Evolutionary conservation across 1,140 invertebrate genomes (phyloP), one percentile per base, ranked within the genome.

Genomic region (Eueides isabella): DNA sequence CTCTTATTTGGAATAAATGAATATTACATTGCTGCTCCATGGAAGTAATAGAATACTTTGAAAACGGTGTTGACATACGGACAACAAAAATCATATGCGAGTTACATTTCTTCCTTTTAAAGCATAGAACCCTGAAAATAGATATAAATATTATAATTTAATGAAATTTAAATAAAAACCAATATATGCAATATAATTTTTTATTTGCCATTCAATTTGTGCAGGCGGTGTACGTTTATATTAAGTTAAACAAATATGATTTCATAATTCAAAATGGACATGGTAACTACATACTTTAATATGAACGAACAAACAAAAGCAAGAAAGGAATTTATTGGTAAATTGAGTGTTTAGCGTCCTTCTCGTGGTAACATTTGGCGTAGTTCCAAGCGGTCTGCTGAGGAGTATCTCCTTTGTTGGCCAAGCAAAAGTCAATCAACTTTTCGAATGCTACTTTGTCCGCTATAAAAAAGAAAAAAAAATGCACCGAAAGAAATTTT

Each of bases 341-440:
- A 71, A 93, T 87, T 67, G 91, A 84, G 70, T 94, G 92, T 74
- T 93, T 93, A n/a, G 91, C 86, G 80, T 93, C 92, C 74, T 93
- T 93, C 76, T 94, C 92, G 81, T 94, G 93, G 83, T 94, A 94
- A 80, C 94, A 94, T 66, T 93, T 94, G 78, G 93, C 89, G 75
- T 94, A 93, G 79, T 94, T 94, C 92, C 93, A 93, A n/a, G 92
- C 92, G 3, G 90, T 92, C 75, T 94, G 89, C 28, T 93, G 88
- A 0, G 91, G 90, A 11, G 92, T 91, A 77, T 85, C 92, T 67
- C 94, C 94, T 64, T 94, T 93, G 85, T 90, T 90, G 29, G 88
- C 87, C 19, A 93, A 73, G 77, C 93, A 94, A 44, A 85, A 72
- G 79, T 94, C 92, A 64, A 94, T 94, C 72, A 91, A 71, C 71